These are phyloP conservation scores for Cygnus olor DNA, from an alignment of 2,797 vertebrate species.

Conservation along the genomic window DNA sequence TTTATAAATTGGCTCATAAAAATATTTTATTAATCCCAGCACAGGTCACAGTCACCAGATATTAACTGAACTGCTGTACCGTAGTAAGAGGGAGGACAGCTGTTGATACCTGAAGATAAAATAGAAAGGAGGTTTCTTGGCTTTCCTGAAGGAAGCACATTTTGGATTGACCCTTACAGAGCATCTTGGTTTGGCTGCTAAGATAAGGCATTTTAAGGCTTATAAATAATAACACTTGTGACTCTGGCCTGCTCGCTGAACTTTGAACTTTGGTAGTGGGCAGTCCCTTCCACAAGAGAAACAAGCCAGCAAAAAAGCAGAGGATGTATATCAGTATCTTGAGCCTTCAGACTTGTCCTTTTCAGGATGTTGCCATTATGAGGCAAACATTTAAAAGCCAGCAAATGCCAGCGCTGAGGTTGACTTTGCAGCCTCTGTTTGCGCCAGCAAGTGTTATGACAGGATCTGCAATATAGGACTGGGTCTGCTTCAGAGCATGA, in stretches of 20 bases:
- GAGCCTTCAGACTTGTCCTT: neutral
- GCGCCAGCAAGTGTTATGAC: neutral
- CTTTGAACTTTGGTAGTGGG: neutral
- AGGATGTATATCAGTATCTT: neutral
- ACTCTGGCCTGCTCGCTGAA: neutral
- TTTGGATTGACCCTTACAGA: neutral
- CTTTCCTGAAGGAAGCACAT: neutral
- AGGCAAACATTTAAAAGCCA: neutral
- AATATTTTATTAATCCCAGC: neutral
- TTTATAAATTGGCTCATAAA: neutral
- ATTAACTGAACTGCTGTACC: neutral
- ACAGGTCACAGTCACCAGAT: neutral
- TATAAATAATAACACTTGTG: neutral
- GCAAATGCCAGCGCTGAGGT: neutral
- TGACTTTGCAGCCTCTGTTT: neutral
- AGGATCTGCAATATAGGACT: too few species aligned
- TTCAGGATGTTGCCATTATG: neutral
- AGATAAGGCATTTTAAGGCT: neutral
- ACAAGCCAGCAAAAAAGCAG: neutral
- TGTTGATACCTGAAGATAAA: neutral
- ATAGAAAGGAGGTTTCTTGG: neutral
- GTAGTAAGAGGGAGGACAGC: neutral
- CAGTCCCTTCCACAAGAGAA: neutral
- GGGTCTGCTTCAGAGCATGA: fast-evolving
- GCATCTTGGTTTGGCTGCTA: neutral